A percentile compares a stretch with the other conserved stretches of the same genome.
Conservation (phyloP, 1,140 invertebrate species). For the Lepidurus apus region DNA sequence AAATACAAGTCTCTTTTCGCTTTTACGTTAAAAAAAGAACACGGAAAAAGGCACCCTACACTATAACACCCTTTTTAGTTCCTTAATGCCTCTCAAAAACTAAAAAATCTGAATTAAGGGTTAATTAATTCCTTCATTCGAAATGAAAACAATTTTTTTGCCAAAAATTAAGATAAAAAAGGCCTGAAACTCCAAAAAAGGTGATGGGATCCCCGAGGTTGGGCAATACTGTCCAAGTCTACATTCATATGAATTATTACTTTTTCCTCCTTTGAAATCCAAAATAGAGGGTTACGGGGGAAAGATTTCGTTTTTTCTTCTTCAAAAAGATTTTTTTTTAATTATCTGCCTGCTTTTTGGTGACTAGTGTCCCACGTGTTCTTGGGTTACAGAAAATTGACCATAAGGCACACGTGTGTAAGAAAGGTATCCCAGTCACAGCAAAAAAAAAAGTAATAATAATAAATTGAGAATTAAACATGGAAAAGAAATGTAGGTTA, state of each 20-base stretch:
- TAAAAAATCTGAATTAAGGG: neutral
- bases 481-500: no score
- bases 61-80: neutral
- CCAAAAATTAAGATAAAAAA: neutral
- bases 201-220: neutral
- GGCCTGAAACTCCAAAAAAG: neutral
- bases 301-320: neutral
- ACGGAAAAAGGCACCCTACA: constrained; percentile 2
- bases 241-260: neutral
- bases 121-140: no score
- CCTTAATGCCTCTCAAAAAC: constrained; percentile 11
- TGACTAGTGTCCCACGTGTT: constrained; percentile 5
- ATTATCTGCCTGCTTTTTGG: neutral
- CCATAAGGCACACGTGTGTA: constrained; percentile 5
- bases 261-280: neutral
- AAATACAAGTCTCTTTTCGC: neutral
- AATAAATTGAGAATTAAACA: no score
- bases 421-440: neutral
- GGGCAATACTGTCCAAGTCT: neutral
- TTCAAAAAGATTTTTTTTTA: neutral
- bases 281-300: neutral
- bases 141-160: neutral
- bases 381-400: neutral
- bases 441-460: neutral
- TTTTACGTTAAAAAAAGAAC: neutral